phyloP scores from a whole-genome alignment of 2,888 invertebrate genomes.

The Herminia tarsipennalis region DNA sequence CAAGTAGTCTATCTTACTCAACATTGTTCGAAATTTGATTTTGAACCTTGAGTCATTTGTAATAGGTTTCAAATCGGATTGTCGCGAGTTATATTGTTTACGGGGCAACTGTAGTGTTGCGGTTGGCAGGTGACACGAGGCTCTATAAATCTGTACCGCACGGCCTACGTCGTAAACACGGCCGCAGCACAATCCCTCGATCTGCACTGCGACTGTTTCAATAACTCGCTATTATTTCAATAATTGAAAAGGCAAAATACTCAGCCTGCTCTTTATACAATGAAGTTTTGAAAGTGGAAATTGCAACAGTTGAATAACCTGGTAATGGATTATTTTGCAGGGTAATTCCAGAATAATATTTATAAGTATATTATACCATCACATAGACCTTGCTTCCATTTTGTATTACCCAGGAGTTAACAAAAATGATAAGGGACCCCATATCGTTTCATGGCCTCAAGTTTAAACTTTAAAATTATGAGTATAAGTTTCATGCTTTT shows the following conservation, averaged over 20 bases:
- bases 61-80: constrained; percentile 47
- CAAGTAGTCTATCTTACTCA: no score
- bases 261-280: constrained; percentile 28
- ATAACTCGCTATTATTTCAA: constrained; percentile 64
- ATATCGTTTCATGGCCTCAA: no score
- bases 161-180: constrained; percentile 65
- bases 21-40: no score
- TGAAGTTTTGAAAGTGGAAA: constrained; percentile 32
- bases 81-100: constrained; percentile 46
- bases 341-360: no score
- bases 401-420: no score
- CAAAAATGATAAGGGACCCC: no score
- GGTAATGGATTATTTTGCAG: no score
- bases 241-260: constrained; percentile 46
- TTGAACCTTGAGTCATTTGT: constrained; percentile 40
- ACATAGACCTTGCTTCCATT: no score
- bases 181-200: constrained; percentile 63
- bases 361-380: no score
- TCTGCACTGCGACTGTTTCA: constrained; percentile 63
- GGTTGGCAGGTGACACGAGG: constrained; percentile 76
- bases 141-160: constrained; percentile 72
- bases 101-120: constrained; percentile 67
- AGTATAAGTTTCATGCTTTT: no score
- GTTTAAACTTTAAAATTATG: no score
- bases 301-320: constrained; percentile 24